Evolutionary conservation across 2,113 vertebrate species (phyloP).

Genomic region (Nothobranchius furzeri): DNA sequence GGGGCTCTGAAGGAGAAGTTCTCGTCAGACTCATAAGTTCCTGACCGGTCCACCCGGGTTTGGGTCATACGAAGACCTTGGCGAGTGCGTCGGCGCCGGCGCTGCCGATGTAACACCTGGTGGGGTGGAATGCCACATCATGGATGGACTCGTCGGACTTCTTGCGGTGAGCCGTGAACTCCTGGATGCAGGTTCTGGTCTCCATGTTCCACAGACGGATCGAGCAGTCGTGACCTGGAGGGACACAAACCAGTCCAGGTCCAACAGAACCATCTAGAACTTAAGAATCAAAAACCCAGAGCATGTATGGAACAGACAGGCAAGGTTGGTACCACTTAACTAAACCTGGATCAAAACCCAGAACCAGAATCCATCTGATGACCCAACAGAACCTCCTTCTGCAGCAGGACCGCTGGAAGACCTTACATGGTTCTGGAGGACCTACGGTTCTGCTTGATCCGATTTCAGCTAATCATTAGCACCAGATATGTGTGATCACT

Average conservation of each 20-base stretch:
- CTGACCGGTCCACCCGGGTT: slow-evolving; percentile 4
- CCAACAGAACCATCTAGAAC: no score
- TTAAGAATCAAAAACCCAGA: no score
- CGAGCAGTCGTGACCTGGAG: slow-evolving; percentile 94
- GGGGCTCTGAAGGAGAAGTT: not conserved
- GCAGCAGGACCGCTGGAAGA: no score
- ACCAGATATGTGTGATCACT: not conserved
- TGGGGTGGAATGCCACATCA: slow-evolving; percentile 95
- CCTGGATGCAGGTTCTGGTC: slow-evolving; percentile 96
- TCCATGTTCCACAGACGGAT: slow-evolving; percentile 98
- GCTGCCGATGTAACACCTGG: slow-evolving; percentile 94
- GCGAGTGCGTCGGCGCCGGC: slow-evolving; percentile 95
- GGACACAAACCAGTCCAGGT: not conserved
- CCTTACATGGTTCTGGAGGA: no score
- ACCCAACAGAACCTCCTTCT: no score
- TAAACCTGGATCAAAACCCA: no score
- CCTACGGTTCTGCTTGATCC: no score
- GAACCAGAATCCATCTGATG: no score
- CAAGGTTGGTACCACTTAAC: no score
- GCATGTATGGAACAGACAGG: no score
- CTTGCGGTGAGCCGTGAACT: slow-evolving; percentile 96
- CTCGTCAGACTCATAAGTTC: not conserved
- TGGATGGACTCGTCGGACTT: slow-evolving; percentile 97
- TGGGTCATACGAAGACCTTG: slow-evolving; percentile 92
- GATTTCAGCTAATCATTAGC: not conserved